A percentile compares a stretch with the other conserved stretches of the same genome.
These are phyloP conservation scores for Bovichtus diacanthus DNA, from an alignment of 2,797 vertebrate genomes.

Conservation along the genomic window DNA sequence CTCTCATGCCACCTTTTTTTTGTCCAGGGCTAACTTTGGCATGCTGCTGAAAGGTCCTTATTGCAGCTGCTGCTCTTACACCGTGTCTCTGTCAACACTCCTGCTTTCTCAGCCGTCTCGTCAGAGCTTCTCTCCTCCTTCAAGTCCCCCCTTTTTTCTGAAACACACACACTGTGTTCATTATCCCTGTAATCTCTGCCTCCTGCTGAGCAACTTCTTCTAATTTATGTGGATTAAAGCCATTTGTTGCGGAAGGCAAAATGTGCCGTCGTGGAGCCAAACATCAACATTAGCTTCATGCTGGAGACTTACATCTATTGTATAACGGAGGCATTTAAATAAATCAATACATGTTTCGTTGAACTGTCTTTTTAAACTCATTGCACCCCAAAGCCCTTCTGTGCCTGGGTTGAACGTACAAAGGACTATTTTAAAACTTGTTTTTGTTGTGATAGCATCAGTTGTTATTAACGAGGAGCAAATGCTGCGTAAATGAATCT, in stretches of 20 bases:
- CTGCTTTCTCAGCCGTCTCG: constrained; percentile 51
- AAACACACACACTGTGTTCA: constrained; percentile 38
- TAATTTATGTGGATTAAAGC: constrained; percentile 73
- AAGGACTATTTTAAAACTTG: constrained; percentile 51
- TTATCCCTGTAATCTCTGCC: constrained; percentile 72
- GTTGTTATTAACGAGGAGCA: constrained; percentile 67
- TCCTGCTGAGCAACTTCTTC: constrained; percentile 71
- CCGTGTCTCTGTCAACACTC: constrained; percentile 56
- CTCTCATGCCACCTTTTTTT: constrained; percentile 15
- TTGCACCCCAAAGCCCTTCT: constrained; percentile 37
- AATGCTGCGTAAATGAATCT: constrained; percentile 71
- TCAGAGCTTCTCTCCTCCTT: constrained; percentile 42
- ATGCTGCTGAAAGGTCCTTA: constrained; percentile 48
- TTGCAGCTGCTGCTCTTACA: constrained; percentile 61
- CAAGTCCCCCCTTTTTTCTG: constrained; percentile 17
- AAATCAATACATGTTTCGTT: constrained; percentile 54
- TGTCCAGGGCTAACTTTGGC: constrained; percentile 29
- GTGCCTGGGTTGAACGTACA: constrained; percentile 38
- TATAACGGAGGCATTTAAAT: constrained; percentile 30
- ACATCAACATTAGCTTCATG: constrained; percentile 57
- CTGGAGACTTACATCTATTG: constrained; percentile 24
- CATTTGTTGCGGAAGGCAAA: constrained; percentile 65
- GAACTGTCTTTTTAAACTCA: constrained; percentile 42
- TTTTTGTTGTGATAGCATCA: constrained; percentile 68
- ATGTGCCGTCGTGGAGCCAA: constrained; percentile 44